phyloP scores from a whole-genome alignment of 2,797 vertebrate genomes.

The Argya squamiceps region DNA sequence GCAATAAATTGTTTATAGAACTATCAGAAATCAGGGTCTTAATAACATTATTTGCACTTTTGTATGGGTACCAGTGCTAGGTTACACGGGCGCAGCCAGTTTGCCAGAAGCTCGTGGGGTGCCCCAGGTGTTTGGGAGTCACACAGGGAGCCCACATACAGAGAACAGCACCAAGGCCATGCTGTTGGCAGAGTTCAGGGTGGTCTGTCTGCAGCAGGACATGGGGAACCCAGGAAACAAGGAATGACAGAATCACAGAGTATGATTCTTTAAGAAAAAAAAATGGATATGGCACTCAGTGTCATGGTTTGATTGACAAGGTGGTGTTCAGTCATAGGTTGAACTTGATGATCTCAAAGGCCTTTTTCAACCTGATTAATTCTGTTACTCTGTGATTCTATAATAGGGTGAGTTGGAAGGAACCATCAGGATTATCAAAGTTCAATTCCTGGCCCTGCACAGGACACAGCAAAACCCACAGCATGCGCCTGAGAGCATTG shows the following conservation, averaged over 20 bases:
- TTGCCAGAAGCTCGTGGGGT: not conserved
- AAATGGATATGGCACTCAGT: not conserved
- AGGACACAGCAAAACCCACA: not conserved
- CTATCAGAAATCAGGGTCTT: not conserved
- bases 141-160: not conserved
- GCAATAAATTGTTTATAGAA: not conserved
- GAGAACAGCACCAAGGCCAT: accelerated
- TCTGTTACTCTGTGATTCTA: not conserved
- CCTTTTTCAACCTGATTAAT: not conserved
- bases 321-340: accelerated
- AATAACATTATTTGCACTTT: not conserved
- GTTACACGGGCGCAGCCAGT: not conserved
- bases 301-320: not conserved
- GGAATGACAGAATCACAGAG: not conserved
- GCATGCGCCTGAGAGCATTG: not conserved
- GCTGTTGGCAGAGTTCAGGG: not conserved
- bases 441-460: not conserved
- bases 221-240: not conserved
- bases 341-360: not conserved
- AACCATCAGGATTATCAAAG: not conserved
- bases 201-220: not conserved
- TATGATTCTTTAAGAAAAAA: not conserved
- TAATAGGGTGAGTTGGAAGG: not conserved
- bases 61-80: no score
- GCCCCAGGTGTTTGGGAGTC: no score